Evolutionary conservation across 2,113 vertebrate genomes (phyloP).

Genomic region (Serranochromis macrocephalus): DNA sequence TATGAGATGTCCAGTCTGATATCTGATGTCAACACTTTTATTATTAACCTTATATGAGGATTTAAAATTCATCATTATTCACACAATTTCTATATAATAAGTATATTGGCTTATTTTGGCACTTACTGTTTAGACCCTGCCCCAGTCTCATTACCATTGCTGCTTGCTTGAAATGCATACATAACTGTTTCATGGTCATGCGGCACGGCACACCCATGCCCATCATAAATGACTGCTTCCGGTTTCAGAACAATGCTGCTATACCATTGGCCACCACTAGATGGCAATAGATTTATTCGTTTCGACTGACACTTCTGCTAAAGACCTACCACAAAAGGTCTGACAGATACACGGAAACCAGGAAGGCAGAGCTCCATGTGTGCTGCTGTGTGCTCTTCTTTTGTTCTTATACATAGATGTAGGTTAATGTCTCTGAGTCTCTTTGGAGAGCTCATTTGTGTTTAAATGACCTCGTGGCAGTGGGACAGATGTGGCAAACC

Average conservation of each 20-base stretch:
- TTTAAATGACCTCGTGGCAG: constrained; percentile 6
- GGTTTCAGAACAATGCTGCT: constrained; percentile 44
- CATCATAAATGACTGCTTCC: neutral
- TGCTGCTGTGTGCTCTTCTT: neutral
- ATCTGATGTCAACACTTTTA: constrained; percentile 57
- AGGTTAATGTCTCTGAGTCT: neutral
- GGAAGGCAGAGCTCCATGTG: neutral
- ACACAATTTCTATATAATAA: neutral
- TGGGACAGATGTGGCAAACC: constrained; percentile 18
- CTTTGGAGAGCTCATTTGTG: constrained; percentile 10
- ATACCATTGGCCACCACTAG: constrained; percentile 33
- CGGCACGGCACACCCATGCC: constrained; percentile 4
- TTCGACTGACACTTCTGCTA: constrained; percentile 11
- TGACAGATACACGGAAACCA: neutral
- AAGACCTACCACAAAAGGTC: neutral
- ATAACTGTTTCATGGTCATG: constrained; percentile 17
- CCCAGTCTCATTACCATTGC: neutral
- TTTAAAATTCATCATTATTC: constrained; percentile 6
- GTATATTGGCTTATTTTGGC: constrained; percentile 9
- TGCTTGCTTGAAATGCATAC: constrained; percentile 25
- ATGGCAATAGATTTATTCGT: constrained; percentile 25
- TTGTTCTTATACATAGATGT: neutral
- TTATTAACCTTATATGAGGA: constrained; percentile 26
- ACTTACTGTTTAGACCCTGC: neutral
- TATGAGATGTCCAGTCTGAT: constrained; percentile 48